Evolutionary conservation across 53 echinoderm and acorn worm species (phyloP).

Genomic region (Arbacia lixula): DNA sequence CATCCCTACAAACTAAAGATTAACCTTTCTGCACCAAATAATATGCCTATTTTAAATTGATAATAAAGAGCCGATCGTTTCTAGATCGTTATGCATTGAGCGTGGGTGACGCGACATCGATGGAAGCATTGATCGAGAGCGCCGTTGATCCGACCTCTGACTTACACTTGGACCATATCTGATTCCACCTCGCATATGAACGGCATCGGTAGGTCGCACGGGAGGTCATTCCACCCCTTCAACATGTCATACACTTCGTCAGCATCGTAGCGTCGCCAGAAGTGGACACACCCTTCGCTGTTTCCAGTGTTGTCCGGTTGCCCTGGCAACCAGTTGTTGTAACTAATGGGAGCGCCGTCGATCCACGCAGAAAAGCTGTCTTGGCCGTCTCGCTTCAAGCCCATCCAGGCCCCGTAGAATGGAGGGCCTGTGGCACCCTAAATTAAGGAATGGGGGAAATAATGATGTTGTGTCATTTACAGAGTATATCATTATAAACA

Average conservation of each 20-base stretch:
- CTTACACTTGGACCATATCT: background rate
- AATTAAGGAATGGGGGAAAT: no score
- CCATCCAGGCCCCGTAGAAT: background rate
- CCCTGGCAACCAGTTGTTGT: background rate
- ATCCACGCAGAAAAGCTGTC: background rate
- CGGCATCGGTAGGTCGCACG: background rate
- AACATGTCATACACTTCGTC: background rate
- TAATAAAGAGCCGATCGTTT: no score
- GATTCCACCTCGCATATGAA: background rate
- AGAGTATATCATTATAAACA: no score
- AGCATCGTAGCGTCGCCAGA: background rate
- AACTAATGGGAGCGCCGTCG: background rate
- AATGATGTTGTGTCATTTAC: no score
- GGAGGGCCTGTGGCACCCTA: no score
- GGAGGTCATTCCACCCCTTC: background rate
- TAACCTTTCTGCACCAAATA: no score
- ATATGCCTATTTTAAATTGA: no score
- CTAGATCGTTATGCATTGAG: no score
- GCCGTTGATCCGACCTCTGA: no score
- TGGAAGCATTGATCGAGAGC: no score
- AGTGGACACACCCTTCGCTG: background rate
- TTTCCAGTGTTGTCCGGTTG: background rate
- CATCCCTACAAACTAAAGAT: no score
- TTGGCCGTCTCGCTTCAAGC: background rate
- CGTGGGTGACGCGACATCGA: no score